Evolutionary conservation across 2,113 vertebrate genomes (phyloP), one percentile per base, ranked within the genome.

Genomic region (Ammodytes dubius): DNA sequence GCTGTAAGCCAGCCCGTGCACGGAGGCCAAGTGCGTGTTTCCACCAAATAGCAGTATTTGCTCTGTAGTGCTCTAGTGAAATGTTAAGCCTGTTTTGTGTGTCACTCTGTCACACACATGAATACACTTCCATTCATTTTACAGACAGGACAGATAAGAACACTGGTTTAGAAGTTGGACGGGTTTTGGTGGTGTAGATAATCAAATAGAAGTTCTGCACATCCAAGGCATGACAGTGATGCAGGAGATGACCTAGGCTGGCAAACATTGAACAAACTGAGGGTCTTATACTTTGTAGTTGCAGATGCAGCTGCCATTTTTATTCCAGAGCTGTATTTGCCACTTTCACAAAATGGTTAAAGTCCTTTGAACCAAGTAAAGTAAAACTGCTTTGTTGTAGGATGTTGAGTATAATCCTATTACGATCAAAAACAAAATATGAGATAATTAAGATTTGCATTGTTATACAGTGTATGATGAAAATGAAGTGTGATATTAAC

Each of bases 51-150:
- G 61, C 54, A 60, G 42, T 79, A 73, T 85, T 89, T 87, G 70
- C 79, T 70, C 54, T 67, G 74, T 52, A 63, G 69, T 27, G 67
- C 64, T 80, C 47, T 39, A 49, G 79, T 78, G 45, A 84, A 90
- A 87, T 73, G 47, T 90, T 92, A 88, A 82, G 77, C 60, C 61
- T 54, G 50, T 57, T 66, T 40, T n/a, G 43, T 5, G 4, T 7
- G 35, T 67, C 50, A n/a, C 10, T 63, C 6, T 39, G 52, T 7
- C 45, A 39, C 8, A 35, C 53, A 67, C 54, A 17, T 14, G 43
- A 46, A 75, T 40, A 27, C 43, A 68, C 67, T 49, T 40, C 1
- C 12, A 7, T 58, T 47, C 2, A 12, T 37, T 58, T 46, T 46
- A 13, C 56, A 39, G 6, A 49, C 11, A 43, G 64, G 64, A 50